Percentiles rank a stretch among this genome's conserved stretches.
These are phyloP conservation scores for Micrasema longulum DNA, from an alignment of 1,140 invertebrate genomes.

Conservation along the genomic window DNA sequence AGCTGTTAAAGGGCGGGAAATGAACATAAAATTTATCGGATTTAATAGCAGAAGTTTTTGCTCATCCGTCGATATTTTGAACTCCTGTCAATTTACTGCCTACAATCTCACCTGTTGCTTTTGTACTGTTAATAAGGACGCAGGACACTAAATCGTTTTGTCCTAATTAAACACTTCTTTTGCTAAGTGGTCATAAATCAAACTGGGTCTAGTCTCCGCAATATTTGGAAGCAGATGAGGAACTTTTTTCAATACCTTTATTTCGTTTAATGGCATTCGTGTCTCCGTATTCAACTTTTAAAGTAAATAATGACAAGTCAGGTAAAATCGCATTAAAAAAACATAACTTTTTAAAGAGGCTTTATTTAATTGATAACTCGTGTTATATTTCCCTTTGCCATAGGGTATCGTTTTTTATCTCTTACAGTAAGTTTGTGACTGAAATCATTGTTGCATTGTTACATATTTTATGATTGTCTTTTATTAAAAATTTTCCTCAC, in stretches of 20 bases:
- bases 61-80: constrained; percentile 2
- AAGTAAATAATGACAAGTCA: background rate
- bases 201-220: background rate
- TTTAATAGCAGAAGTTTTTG: constrained; percentile 15
- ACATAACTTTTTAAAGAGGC: no score
- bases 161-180: background rate
- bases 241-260: background rate
- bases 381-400: no score
- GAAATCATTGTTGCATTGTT: no score
- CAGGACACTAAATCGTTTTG: background rate
- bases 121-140: background rate
- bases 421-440: no score
- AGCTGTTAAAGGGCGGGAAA: constrained; percentile 6
- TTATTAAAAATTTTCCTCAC: no score
- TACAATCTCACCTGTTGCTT: constrained; percentile 11
- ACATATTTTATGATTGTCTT: no score
- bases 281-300: background rate
- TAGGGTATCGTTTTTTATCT: no score
- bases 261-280: background rate
- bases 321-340: no score
- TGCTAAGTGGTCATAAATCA: constrained; percentile 5
- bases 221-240: background rate
- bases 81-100: constrained; percentile 2
- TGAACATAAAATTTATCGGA: constrained; percentile 5
- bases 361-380: no score